Conservation (phyloP, 1,140 invertebrate species). For the Leptinotarsa defecta region DNA sequence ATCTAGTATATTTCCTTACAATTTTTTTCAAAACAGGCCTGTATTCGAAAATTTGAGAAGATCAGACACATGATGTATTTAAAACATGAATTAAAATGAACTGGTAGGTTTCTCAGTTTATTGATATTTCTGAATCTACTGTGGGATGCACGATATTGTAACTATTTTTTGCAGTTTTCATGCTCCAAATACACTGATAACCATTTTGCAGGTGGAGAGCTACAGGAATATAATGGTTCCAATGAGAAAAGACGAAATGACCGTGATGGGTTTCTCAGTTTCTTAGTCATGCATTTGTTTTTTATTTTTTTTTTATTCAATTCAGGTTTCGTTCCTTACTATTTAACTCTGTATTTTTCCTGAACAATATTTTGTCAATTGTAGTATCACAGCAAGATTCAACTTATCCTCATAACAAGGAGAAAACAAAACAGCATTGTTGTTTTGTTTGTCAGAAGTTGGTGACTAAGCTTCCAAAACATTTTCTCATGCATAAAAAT, state of each 20-base stretch:
- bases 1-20: too few species aligned
- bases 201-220: too few species aligned
- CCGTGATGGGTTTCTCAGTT: neutral
- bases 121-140: too few species aligned
- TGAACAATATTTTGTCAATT: neutral
- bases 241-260: neutral
- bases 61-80: too few species aligned
- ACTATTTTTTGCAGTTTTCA: too few species aligned
- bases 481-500: neutral
- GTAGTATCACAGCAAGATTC: neutral
- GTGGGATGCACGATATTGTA: too few species aligned
- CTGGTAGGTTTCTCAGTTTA: too few species aligned
- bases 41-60: too few species aligned
- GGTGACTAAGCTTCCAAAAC: neutral
- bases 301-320: neutral
- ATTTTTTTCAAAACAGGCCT: too few species aligned
- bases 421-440: neutral
- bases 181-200: too few species aligned
- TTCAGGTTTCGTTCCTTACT: neutral
- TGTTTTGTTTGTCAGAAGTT: neutral
- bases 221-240: too few species aligned
- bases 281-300: neutral
- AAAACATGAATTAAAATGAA: too few species aligned
- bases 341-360: neutral
- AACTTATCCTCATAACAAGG: neutral